Conservation (phyloP, 2,113 vertebrate species). For the Alosa alosa region DNA sequence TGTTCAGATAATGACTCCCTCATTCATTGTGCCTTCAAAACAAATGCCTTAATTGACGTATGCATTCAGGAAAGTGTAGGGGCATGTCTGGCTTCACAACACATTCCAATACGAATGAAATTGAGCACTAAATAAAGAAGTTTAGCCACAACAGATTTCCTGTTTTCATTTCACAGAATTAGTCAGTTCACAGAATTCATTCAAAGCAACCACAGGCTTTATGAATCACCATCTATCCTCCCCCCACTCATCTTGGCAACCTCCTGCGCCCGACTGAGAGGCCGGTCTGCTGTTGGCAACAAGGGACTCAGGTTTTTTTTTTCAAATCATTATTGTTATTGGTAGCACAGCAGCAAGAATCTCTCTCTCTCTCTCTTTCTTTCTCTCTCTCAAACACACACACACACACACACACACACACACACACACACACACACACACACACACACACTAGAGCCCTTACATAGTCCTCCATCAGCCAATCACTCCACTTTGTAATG, state of each 20-base stretch:
- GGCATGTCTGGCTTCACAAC: background rate
- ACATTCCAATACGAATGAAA: background rate
- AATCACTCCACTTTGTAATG: conserved; percentile 33
- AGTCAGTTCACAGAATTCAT: background rate
- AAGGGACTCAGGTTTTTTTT: background rate
- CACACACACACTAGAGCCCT: background rate
- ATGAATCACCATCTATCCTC: background rate
- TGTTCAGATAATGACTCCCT: background rate
- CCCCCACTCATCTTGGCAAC: background rate
- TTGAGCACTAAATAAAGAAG: background rate
- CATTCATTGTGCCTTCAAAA: background rate
- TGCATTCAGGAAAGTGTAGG: too few relatives aligned
- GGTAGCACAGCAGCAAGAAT: background rate
- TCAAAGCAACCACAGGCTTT: background rate
- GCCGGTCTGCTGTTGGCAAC: background rate
- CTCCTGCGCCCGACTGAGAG: background rate
- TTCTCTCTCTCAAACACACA: background rate
- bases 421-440: background rate
- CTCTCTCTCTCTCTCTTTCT: too few relatives aligned
- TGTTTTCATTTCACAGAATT: background rate
- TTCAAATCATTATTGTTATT: background rate
- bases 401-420: background rate
- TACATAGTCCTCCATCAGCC: conserved; percentile 25
- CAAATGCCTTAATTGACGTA: background rate
- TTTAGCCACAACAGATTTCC: background rate